These are phyloP conservation scores for Hylyphantes graminicola DNA, from an alignment of 1,140 invertebrate genomes.

Conservation along the genomic window DNA sequence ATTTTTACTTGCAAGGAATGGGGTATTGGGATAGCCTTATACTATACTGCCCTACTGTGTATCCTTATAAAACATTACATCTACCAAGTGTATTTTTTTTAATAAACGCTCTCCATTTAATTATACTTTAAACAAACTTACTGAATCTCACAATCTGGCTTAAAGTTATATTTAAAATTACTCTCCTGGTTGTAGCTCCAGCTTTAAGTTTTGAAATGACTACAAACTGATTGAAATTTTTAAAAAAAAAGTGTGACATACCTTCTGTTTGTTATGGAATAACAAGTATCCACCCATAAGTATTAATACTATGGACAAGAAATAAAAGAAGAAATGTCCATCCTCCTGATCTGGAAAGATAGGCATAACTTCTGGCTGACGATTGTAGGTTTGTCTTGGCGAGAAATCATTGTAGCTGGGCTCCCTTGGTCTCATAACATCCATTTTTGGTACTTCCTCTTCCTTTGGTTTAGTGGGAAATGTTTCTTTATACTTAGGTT, in stretches of 20 bases:
- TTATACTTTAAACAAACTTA: too few species aligned
- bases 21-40: too few species aligned
- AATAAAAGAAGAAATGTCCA: constrained; percentile 76
- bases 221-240: too few species aligned
- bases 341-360: constrained; percentile 66
- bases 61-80: too few species aligned
- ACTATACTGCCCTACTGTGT: too few species aligned
- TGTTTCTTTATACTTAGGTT: not conserved
- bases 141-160: too few species aligned
- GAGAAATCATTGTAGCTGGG: constrained; percentile 1
- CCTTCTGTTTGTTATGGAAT: constrained; percentile 79
- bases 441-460: not conserved
- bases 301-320: constrained; percentile 73
- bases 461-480: not conserved
- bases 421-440: not conserved
- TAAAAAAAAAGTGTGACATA: constrained; percentile 63
- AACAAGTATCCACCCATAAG: constrained; percentile 74
- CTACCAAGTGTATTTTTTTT: too few species aligned
- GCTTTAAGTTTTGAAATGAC: too few species aligned
- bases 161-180: too few species aligned
- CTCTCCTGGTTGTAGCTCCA: too few species aligned
- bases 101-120: too few species aligned
- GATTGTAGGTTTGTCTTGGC: not conserved
- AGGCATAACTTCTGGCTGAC: constrained; percentile 18
- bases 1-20: too few species aligned